Evolutionary conservation across 2,797 vertebrate genomes (phyloP).

Genomic region (Anas georgica): DNA sequence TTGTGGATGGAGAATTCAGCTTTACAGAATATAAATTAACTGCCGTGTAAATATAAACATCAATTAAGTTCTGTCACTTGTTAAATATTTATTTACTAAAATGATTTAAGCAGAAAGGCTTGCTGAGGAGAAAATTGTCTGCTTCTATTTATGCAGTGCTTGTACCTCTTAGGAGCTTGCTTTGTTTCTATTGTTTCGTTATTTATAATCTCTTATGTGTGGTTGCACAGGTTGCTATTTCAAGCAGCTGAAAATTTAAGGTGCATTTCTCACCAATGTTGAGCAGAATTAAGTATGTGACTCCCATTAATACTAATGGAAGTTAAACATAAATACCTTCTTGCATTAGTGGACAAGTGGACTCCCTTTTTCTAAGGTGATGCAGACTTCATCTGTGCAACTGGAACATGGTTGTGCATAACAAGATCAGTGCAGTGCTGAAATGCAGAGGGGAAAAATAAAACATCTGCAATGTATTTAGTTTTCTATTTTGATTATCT

Average conservation of each 20-base stretch:
- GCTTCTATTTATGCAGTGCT: conserved; percentile 52
- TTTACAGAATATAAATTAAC: conserved; percentile 76
- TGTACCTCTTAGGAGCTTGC: conserved; percentile 46
- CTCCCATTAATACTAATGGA: conserved; percentile 38
- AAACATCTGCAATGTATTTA: not conserved
- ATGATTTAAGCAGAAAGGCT: conserved; percentile 76
- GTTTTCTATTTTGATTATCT: conserved; percentile 38
- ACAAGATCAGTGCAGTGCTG: not conserved
- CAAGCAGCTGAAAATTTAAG: conserved; percentile 62
- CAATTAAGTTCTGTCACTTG: conserved; percentile 76
- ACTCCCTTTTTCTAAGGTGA: conserved; percentile 46
- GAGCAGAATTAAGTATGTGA: conserved; percentile 29
- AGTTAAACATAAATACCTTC: conserved; percentile 44
- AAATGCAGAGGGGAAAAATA: not conserved
- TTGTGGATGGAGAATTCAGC: conserved; percentile 68
- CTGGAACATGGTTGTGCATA: not conserved
- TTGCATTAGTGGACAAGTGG: conserved; percentile 26
- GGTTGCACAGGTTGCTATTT: conserved; percentile 1
- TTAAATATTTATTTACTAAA: conserved; percentile 82
- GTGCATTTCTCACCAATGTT: conserved; percentile 39
- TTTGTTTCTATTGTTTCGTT: conserved; percentile 50
- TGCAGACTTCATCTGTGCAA: not conserved
- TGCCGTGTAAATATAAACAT: conserved; percentile 77
- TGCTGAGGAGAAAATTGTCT: conserved; percentile 69
- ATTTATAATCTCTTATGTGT: conserved; percentile 49